Conservation (phyloP, 2,888 invertebrate genomes). For the Nudaria mundana region DNA sequence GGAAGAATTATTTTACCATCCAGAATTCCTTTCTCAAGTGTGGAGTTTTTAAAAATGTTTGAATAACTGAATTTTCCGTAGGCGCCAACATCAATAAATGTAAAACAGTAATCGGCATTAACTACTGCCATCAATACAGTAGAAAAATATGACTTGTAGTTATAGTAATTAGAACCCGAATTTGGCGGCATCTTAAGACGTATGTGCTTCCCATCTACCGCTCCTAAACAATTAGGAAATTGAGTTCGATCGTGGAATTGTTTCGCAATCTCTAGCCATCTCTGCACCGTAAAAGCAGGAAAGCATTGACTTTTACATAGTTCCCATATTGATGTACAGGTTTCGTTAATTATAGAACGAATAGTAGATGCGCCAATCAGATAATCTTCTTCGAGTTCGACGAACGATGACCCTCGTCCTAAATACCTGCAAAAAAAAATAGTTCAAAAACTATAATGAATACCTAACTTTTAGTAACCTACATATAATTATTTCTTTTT, state of each 20-base stretch:
- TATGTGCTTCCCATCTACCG: conserved; percentile 9
- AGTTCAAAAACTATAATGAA: not conserved
- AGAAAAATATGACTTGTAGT: conserved; percentile 13
- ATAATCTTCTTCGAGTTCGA: conserved; percentile 8
- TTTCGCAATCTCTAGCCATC: conserved; percentile 11
- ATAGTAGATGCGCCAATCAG: conserved; percentile 9
- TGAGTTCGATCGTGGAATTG: not conserved
- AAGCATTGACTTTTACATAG: conserved; percentile 5
- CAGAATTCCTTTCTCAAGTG: conserved; percentile 2
- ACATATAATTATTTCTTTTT: conserved; percentile 8
- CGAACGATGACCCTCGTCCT: conserved; percentile 10
- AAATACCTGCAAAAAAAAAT: conserved; percentile 13
- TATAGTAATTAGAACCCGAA: conserved; percentile 10
- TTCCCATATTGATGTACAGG: conserved; percentile 4
- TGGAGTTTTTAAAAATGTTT: conserved; percentile 5
- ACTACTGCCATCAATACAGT: conserved; percentile 9
- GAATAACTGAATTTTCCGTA: conserved; percentile 10
- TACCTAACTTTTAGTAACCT: not conserved
- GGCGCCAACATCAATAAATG: conserved; percentile 11
- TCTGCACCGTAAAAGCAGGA: conserved; percentile 8
- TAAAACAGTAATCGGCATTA: conserved; percentile 12
- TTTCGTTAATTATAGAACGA: conserved; percentile 8
- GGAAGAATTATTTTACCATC: conserved; percentile 1
- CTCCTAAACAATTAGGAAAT: conserved; percentile 5
- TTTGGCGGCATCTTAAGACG: conserved; percentile 5